Base-by-base conservation (phyloP, 2,113 vertebrate species). In the Apteryx owenii region DNA sequence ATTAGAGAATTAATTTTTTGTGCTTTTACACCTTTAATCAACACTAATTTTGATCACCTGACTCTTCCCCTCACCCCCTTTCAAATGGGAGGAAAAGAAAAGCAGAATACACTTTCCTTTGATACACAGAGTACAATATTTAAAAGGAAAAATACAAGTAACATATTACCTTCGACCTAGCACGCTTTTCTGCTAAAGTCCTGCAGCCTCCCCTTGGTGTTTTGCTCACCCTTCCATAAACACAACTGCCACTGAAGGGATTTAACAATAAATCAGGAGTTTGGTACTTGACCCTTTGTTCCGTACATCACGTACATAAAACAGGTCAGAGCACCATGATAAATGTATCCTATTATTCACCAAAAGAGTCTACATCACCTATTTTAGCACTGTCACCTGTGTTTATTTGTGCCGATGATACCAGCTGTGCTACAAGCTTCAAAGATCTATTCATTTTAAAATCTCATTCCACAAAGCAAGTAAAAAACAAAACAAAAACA, bases 61-160 rank as follows among this genome's bases (percentile, higher is more conserved):
- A 4, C 21, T 92, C 86, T 40, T 29, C 79, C 79, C 40, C 15
- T 54, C 64, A 58, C 2, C 23, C 7, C 21, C 70, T 60, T 20
- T 28, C 44, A 58, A 29, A 44, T 0, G 7, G 65, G 29, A 53
- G 11, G 9, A 53, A 44, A 12, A 88, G 31, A 38, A 53, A 62
- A 84, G 64, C 56, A 89, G 70, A 2, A 1, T 38, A 3, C 25
- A 4, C 5, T n/a, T 31, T 9, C 44, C 51, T 68, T 38, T 33
- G 31, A 44, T 7, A 56, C 11, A 13, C 3, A 6, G 0, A 60
- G 10, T 0, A n/a, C 21, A 6, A 9, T 6, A 20, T 10, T 81
- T 60, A 69, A 64, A 20, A 46, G 69, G 36, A 38, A 38, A 38
- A 38, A 38, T 38, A 38, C 36, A 38, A 38, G 28, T 2, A 1